A percentile compares a stretch with the other conserved stretches of the same genome.
Conservation (phyloP, 1,140 invertebrate species). For the Frieseomelitta varia region DNA sequence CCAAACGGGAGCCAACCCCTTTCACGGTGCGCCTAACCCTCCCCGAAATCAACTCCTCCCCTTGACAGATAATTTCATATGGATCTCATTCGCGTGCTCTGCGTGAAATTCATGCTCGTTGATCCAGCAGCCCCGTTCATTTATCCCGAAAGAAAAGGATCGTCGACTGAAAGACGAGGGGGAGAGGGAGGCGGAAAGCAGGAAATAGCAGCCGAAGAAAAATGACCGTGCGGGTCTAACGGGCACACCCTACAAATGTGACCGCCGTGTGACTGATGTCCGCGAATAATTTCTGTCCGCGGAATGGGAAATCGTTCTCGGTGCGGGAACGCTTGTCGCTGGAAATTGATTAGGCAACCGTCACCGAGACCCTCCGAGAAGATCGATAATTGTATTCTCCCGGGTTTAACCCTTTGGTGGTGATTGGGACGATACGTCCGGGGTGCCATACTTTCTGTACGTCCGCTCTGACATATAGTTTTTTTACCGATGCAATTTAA, state of each 20-base stretch:
- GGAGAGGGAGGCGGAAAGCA: background rate
- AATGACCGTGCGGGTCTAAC: slow-evolving; percentile 47
- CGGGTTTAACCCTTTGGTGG: too few relatives aligned
- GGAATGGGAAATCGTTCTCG: slow-evolving; percentile 26
- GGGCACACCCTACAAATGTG: slow-evolving; percentile 46
- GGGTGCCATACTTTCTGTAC: too few relatives aligned
- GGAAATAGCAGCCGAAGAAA: slow-evolving; percentile 53
- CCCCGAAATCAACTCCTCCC: background rate
- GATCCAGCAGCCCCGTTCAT: slow-evolving; percentile 25
- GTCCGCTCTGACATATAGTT: too few relatives aligned
- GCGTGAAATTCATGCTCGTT: slow-evolving; percentile 50
- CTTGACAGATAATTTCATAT: slow-evolving; percentile 58
- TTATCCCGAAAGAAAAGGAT: slow-evolving; percentile 42
- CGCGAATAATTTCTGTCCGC: slow-evolving; percentile 42
- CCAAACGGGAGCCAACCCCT: slow-evolving; percentile 17
- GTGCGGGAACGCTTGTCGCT: background rate
- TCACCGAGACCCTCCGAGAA: background rate
- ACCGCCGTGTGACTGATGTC: slow-evolving; percentile 49
- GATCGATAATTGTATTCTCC: background rate
- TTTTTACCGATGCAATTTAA: too few relatives aligned
- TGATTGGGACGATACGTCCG: too few relatives aligned
- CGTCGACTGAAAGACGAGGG: background rate
- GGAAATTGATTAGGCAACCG: background rate
- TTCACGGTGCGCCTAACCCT: background rate
- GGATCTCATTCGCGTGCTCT: slow-evolving; percentile 44